A percentile compares a stretch with the other conserved stretches of the same genome.
phyloP scores from a whole-genome alignment of 2,888 invertebrate species.

The Cremastinae sp. region DNA sequence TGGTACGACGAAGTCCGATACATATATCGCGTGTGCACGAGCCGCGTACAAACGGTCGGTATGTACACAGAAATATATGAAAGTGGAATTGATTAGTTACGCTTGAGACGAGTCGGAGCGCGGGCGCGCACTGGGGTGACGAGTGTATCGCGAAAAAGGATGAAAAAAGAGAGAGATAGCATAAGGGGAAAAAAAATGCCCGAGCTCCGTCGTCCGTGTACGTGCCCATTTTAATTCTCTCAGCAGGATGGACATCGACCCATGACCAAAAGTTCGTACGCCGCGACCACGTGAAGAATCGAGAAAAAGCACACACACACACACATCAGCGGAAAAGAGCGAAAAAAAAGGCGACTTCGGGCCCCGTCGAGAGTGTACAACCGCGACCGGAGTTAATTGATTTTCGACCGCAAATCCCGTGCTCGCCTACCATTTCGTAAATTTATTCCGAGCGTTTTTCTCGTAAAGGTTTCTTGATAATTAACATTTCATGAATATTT shows the following conservation, averaged over 20 bases:
- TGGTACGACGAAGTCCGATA: conserved; percentile 1
- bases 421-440: no score
- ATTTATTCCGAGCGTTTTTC: no score
- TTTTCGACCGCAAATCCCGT: not conserved
- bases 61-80: conserved; percentile 8
- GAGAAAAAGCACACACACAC: no score
- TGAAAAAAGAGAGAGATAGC: no score
- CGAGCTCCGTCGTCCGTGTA: not conserved
- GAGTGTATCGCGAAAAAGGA: not conserved
- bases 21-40: conserved; percentile 11
- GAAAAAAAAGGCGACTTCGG: not conserved
- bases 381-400: not conserved
- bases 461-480: no score
- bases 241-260: conserved; percentile 10
- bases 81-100: conserved; percentile 42
- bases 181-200: not conserved
- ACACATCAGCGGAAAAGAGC: not conserved
- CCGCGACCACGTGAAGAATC: not conserved
- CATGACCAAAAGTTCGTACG: not conserved
- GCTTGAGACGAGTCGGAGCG: conserved; percentile 34
- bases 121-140: conserved; percentile 1
- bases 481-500: no score
- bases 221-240: conserved; percentile 2
- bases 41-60: not conserved
- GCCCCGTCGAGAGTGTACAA: not conserved